These are phyloP conservation scores for Sciurus carolinensis DNA, from an alignment of 2,797 vertebrate species.

Conservation along the genomic window DNA sequence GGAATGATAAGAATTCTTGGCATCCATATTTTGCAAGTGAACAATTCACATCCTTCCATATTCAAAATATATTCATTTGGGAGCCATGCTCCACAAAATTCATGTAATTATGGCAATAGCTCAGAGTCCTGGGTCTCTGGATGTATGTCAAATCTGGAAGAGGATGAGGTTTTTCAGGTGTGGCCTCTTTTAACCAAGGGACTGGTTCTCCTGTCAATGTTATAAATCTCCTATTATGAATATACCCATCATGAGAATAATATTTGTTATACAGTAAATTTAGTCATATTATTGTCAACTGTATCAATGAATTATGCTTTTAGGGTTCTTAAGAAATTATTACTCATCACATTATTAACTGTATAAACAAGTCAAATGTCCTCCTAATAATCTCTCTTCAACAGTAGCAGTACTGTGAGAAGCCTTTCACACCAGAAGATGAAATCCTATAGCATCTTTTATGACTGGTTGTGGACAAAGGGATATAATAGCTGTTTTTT, in stretches of 20 bases:
- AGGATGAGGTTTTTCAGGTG: not conserved
- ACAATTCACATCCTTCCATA: not conserved
- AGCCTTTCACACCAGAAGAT: not conserved
- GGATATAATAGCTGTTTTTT: not conserved
- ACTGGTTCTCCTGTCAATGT: not conserved
- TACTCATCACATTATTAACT: not conserved
- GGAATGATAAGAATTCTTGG: not conserved
- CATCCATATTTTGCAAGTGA: not conserved
- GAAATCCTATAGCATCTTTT: not conserved
- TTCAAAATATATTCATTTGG: not conserved
- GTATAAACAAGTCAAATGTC: not conserved
- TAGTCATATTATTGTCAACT: not conserved
- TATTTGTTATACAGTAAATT: not conserved
- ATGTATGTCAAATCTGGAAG: not conserved
- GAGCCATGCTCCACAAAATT: not conserved
- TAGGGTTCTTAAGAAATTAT: not conserved
- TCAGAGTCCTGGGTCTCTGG: not conserved
- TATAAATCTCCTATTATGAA: not conserved
- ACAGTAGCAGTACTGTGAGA: not conserved
- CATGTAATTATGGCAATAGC: not conserved
- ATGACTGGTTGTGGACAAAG: not conserved
- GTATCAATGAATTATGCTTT: not conserved
- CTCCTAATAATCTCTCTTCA: not conserved
- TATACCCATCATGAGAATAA: not conserved
- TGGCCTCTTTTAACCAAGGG: not conserved